Evolutionary conservation across 2,797 vertebrate species (phyloP).

Genomic region (Hippocampus kuda): DNA sequence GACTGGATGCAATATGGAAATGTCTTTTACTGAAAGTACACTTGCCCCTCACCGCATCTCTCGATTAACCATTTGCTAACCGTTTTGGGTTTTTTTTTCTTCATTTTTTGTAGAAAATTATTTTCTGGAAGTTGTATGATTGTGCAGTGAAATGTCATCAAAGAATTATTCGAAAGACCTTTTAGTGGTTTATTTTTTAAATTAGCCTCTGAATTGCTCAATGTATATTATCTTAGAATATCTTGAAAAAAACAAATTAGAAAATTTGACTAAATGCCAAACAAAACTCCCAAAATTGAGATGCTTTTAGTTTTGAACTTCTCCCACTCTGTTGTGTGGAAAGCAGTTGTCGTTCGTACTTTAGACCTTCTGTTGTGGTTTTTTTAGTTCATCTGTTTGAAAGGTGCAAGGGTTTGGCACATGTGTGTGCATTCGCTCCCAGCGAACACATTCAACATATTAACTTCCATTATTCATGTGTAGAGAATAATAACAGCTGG

Average conservation of each 20-base stretch:
- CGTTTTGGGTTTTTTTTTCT: too few species aligned
- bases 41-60: too few species aligned
- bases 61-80: too few species aligned
- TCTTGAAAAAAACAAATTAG: not conserved
- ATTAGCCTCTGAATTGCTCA: too few species aligned
- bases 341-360: not conserved
- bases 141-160: too few species aligned
- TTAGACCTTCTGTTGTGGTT: not conserved
- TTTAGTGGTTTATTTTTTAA: too few species aligned
- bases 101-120: too few species aligned
- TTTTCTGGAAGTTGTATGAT: too few species aligned
- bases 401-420: slow-evolving; percentile 1
- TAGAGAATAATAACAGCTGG: slow-evolving; percentile 56
- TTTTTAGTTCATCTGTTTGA: not conserved
- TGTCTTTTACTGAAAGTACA: too few species aligned
- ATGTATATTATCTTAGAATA: too few species aligned
- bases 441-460: slow-evolving; percentile 56
- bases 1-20: too few species aligned
- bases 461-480: slow-evolving; percentile 69
- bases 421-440: slow-evolving; percentile 29
- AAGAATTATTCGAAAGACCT: too few species aligned
- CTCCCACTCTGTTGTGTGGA: not conserved
- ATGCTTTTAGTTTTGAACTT: not conserved
- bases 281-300: not conserved
- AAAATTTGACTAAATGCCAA: not conserved